phyloP scores from a whole-genome alignment of 2,888 invertebrate species.

The Lysandra bellargus region DNA sequence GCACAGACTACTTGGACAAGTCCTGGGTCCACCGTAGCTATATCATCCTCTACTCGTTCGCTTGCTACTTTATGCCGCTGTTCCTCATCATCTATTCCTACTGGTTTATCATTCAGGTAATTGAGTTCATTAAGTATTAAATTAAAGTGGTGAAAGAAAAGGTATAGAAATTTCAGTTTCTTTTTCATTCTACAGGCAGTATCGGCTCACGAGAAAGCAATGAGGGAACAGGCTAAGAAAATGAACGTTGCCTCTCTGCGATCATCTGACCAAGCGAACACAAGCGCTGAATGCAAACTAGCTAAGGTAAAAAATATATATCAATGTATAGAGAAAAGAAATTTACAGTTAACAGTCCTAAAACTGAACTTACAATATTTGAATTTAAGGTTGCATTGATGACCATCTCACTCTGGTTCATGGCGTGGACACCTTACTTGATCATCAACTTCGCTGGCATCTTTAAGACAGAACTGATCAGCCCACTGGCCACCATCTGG shows the following conservation, averaged over 20 bases:
- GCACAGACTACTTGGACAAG: constrained; percentile 91
- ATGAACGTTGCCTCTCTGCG: constrained; percentile 95
- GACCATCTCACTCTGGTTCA: constrained; percentile 94
- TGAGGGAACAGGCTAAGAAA: constrained; percentile 95
- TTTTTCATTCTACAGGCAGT: constrained; percentile 81
- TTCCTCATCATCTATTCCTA: constrained; percentile 92
- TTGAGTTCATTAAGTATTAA: constrained; percentile 57
- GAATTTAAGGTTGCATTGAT: constrained; percentile 87
- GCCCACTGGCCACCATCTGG: constrained; percentile 92
- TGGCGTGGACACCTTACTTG: constrained; percentile 95
- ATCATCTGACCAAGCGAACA: constrained; percentile 87
- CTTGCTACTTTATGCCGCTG: constrained; percentile 89
- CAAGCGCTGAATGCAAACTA: constrained; percentile 92
- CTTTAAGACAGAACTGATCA: constrained; percentile 86
- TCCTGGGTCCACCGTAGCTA: constrained; percentile 89
- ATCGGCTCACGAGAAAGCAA: constrained; percentile 90
- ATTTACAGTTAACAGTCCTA: background rate
- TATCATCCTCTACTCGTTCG: constrained; percentile 88
- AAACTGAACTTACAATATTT: background rate
- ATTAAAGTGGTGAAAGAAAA: background rate
- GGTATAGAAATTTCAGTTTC: background rate
- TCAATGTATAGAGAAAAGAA: background rate
- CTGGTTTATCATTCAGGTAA: constrained; percentile 91
- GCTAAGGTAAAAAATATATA: constrained; percentile 82
- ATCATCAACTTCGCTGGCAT: constrained; percentile 91